Evolutionary conservation across 2,797 vertebrate species (phyloP), one percentile per base, ranked within the genome.

Genomic region (Epinephelus awoara): DNA sequence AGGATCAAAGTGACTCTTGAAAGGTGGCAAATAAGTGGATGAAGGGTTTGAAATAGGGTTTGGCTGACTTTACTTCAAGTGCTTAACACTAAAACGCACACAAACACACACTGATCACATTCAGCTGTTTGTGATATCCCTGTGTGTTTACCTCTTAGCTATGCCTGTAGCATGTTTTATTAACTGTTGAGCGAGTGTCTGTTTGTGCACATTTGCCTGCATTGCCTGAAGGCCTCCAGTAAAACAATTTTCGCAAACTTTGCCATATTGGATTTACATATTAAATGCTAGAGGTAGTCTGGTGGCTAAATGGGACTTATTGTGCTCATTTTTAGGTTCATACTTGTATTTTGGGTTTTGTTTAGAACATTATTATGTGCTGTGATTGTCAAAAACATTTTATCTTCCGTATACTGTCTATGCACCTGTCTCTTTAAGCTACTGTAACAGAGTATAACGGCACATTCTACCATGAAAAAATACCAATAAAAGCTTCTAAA

Each of bases 21-120:
- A 72, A 76, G 25, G 51, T 68, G 21, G 21, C 55, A 44, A 61
- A 62, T 51, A 64, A 72, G 50, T 72, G 78, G 69, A 80, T 75
- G 72, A 67, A 67, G 47, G 47, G 54, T 64, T 49, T 64, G 65
- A 66, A 78, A 46, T 10, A 21, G 27, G 17, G 46, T 23, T 61
- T 65, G 70, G 49, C 64, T 13, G 59, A 57, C 44, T 69, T 73
- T 46, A 44, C 40, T 49, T 6, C n/a, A 17, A 51, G n/a, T 62
- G 57, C 42, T 34, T 11, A 57, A 42, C 23, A 46, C 29, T 15
- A 38, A 62, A 69, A 57, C 47, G 18, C 17, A 68, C 50, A 58
- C 46, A 67, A n/a, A 71, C 23, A 42, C 57, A 68, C 51, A 25
- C 25, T 9, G 56, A 68, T 76, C 23, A 74, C 42, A 68, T 38